Evolutionary conservation across 2,888 invertebrate species (phyloP).

Genomic region (Cepaea hortensis): DNA sequence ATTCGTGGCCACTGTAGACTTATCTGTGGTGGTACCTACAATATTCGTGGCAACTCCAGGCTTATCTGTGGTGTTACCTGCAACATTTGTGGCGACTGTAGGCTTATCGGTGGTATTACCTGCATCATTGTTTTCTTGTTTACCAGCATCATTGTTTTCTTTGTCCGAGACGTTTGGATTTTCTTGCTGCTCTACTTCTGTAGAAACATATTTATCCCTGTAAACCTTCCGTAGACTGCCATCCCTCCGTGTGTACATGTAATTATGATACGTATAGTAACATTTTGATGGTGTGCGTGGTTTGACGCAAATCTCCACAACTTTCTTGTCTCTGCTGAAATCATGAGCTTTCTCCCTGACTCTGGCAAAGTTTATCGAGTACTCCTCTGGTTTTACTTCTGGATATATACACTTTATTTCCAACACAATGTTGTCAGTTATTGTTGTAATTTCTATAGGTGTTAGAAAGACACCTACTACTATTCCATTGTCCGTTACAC

Average conservation of each 20-base stretch:
- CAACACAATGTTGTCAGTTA: constrained; percentile 57
- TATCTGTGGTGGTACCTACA: too few relatives aligned
- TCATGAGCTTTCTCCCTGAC: constrained; percentile 53
- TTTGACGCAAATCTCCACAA: constrained; percentile 63
- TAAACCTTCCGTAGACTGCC: constrained; percentile 56
- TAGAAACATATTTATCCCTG: too few relatives aligned
- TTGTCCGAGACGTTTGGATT: too few relatives aligned
- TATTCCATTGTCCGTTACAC: constrained; percentile 64
- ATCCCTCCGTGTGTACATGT: constrained; percentile 66
- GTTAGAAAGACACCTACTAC: constrained; percentile 29
- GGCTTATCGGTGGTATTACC: too few relatives aligned
- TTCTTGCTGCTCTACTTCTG: too few relatives aligned
- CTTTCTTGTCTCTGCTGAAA: constrained; percentile 54
- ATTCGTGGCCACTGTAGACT: too few relatives aligned
- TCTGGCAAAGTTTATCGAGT: constrained; percentile 60
- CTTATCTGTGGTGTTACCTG: too few relatives aligned
- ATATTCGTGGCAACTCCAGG: too few relatives aligned
- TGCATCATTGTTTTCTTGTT: too few relatives aligned
- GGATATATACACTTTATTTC: constrained; percentile 61
- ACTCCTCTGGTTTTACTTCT: constrained; percentile 57
- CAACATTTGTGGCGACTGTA: too few relatives aligned
- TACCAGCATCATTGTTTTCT: too few relatives aligned
- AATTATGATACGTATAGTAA: constrained; percentile 58
- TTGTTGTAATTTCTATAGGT: constrained; percentile 55
- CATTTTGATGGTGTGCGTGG: constrained; percentile 48